These are phyloP conservation scores for Lagopus leucura DNA, from an alignment of 2,113 vertebrate genomes.

Conservation along the genomic window DNA sequence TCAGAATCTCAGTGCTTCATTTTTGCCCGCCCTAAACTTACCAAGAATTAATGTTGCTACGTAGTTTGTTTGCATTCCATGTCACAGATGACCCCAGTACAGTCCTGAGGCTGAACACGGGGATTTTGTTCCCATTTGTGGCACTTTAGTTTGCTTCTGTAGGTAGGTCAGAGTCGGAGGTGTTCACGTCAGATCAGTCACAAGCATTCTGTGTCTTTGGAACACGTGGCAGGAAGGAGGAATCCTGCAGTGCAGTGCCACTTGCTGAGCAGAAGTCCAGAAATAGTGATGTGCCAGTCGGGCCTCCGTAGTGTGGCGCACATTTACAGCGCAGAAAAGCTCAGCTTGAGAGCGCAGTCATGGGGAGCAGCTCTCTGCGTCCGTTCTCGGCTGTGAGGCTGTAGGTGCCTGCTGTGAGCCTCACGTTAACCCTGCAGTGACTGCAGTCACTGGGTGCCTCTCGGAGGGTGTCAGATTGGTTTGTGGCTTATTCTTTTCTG, in stretches of 20 bases:
- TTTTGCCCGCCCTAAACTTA: not conserved
- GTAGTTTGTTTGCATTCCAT: fast-evolving
- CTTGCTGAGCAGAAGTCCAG: not conserved
- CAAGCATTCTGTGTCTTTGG: not conserved
- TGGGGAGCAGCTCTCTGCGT: not conserved
- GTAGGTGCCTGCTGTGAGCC: not conserved
- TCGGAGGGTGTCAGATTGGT: not conserved
- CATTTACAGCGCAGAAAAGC: fast-evolving
- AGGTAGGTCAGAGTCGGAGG: not conserved
- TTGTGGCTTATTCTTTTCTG: not conserved
- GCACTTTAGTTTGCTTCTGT: not conserved
- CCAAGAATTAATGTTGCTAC: not conserved
- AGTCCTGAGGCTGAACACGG: not conserved
- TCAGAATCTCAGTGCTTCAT: not conserved
- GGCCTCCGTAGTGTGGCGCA: fast-evolving
- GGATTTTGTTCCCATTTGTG: not conserved
- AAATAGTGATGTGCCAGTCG: fast-evolving
- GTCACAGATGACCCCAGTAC: not conserved
- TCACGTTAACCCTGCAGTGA: fast-evolving
- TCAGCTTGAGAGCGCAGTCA: not conserved
- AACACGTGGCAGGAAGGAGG: not conserved
- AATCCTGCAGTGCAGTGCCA: not conserved
- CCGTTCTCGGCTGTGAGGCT: not conserved
- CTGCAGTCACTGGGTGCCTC: not conserved
- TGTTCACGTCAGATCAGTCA: not conserved